A percentile compares a stretch with the other conserved stretches of the same genome.
Evolutionary conservation across 2,113 vertebrate genomes (phyloP).

Genomic region (Heloderma charlesbogerti): DNA sequence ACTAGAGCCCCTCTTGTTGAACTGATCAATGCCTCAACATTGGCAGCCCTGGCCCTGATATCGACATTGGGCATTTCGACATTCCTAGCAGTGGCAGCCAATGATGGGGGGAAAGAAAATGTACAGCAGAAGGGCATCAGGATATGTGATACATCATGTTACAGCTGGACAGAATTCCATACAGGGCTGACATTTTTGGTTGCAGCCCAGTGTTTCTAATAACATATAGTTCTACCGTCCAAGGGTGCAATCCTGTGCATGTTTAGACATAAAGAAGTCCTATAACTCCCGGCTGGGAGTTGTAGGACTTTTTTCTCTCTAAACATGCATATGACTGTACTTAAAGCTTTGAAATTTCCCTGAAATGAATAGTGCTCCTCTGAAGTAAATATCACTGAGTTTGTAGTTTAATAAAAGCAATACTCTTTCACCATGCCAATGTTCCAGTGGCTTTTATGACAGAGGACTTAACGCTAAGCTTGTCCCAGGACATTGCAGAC

Average conservation of each 20-base stretch:
- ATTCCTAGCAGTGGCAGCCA: neutral
- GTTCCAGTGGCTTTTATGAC: conserved; percentile 1
- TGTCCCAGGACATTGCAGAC: conserved; percentile 10
- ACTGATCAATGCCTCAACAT: neutral
- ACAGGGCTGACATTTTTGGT: neutral
- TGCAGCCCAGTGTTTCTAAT: neutral
- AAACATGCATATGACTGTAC: neutral
- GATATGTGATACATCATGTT: neutral
- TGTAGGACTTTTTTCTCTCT: too few species aligned
- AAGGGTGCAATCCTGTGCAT: too few species aligned
- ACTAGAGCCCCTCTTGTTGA: neutral
- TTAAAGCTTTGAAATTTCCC: neutral
- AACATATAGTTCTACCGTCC: neutral
- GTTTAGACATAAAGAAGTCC: too few species aligned
- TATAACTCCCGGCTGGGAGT: too few species aligned
- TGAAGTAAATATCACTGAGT: neutral
- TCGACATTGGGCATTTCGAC: neutral
- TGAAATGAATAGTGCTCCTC: neutral
- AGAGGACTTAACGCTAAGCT: conserved; percentile 11
- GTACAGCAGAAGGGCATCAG: neutral
- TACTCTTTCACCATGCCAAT: neutral
- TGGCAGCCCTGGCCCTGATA: neutral
- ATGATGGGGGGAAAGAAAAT: neutral
- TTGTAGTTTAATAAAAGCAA: conserved; percentile 1
- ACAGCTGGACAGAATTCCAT: neutral